Conservation (phyloP, 2,113 vertebrate genomes). For the Gorsachius goisagi region DNA sequence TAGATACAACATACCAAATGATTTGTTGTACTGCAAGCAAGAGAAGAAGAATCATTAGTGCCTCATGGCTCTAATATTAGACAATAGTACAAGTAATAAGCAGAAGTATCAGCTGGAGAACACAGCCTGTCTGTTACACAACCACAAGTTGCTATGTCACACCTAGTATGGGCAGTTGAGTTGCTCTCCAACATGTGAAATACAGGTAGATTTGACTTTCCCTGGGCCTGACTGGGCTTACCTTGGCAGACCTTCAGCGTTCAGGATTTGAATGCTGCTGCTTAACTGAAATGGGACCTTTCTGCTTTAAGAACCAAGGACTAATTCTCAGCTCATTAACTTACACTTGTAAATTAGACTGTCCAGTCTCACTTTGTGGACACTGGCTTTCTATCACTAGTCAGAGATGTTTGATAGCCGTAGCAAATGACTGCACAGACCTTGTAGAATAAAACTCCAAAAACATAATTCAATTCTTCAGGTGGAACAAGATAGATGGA, state of each 20-base stretch:
- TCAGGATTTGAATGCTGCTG: not conserved
- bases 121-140: not conserved
- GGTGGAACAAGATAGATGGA: not conserved
- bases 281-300: not conserved
- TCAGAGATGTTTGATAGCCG: not conserved
- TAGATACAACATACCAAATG: not conserved
- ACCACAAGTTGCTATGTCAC: not conserved
- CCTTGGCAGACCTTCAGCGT: not conserved
- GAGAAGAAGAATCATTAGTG: not conserved
- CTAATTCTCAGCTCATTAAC: slow-evolving; percentile 32
- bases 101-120: not conserved
- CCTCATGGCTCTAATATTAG: not conserved
- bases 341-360: not conserved
- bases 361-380: not conserved
- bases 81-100: not conserved
- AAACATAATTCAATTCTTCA: not conserved
- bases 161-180: not conserved
- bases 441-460: not conserved
- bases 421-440: slow-evolving; percentile 20
- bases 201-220: not conserved
- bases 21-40: not conserved
- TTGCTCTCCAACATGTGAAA: not conserved
- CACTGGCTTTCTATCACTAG: not conserved
- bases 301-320: slow-evolving; percentile 13
- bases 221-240: not conserved